Base-by-base conservation (phyloP, 2,797 vertebrate genomes). In the Gymnoscopelus microlampas region DNA sequence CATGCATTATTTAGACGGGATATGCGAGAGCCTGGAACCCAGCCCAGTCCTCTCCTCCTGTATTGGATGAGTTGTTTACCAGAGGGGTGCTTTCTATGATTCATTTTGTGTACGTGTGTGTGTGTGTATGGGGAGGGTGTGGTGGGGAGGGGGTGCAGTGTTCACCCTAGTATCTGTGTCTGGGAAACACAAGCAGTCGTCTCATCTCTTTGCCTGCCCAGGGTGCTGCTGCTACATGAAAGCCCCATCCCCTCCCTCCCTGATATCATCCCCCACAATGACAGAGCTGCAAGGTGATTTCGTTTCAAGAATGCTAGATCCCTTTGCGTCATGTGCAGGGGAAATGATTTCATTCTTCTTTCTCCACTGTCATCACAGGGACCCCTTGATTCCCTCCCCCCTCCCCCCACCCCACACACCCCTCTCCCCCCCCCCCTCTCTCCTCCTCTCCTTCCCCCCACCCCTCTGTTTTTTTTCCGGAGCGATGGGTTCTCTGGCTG, bases 281-380 rank as follows among this genome's bases (percentile, higher is more conserved):
- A 85, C 78, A 80, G 75, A 73, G 70, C 84, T 61, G 74, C 78
- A 82, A 87, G 70, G 78, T 78, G 82, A 87, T 82, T 66, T 74
- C 75, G 82, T 73, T 82, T 84, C 70, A 74, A 76, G 65, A 82
- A 81, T 70, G 63, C 73, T 66, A 29, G 53, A 66, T 87, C 71
- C 76, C 69, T 60, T 70, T 64, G 77, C 66, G 66, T 78, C 75
- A 73, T 81, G 75, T 82, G 73, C 66, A 81, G 80, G 66, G 35
- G 69, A 80, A 78, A 82, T 77, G 35, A 76, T 84, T 85, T 76
- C 49, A 65, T 71, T 76, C 75, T 83, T 53, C 32, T 39, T 73
- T 70, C 87, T 73, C 26, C 51, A 74, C 32, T 55, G 24, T 54
- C 57, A 54, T 62, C 63, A 53, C 58, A 77, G 67, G 66, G 76